Conservation (phyloP, 2,888 invertebrate species). For the Gerris lacustris region DNA sequence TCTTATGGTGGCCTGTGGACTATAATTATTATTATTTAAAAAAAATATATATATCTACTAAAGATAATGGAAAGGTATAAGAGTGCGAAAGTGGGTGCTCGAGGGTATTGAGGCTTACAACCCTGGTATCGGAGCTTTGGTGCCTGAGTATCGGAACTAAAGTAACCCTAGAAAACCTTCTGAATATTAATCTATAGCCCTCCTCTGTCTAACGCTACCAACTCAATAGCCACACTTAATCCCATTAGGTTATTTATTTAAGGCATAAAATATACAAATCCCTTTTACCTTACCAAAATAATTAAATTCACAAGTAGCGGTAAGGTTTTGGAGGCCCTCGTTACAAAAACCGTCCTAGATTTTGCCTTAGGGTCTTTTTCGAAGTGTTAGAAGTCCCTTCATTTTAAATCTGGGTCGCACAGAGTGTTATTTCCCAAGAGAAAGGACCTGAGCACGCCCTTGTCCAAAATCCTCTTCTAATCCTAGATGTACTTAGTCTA, state of each 20-base stretch:
- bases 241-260: constrained; percentile 5
- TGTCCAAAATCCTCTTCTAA: not conserved
- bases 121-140: no score
- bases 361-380: not conserved
- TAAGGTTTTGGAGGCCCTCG: not conserved
- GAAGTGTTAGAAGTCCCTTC: not conserved
- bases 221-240: constrained; percentile 5
- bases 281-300: not conserved
- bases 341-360: not conserved
- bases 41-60: no score
- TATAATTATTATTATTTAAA: no score
- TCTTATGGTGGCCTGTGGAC: no score
- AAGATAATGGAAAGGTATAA: no score
- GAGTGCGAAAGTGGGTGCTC: no score
- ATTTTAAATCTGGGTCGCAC: not conserved
- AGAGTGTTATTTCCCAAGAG: not conserved
- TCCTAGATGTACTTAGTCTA: not conserved
- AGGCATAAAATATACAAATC: constrained; percentile 3
- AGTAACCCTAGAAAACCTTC: not conserved
- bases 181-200: not conserved
- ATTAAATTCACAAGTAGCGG: not conserved
- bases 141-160: no score
- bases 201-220: not conserved
- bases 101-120: no score
- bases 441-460: not conserved